Evolutionary conservation across 2,888 invertebrate species (phyloP), one percentile per base, ranked within the genome.

Genomic region (Erebia epiphron): DNA sequence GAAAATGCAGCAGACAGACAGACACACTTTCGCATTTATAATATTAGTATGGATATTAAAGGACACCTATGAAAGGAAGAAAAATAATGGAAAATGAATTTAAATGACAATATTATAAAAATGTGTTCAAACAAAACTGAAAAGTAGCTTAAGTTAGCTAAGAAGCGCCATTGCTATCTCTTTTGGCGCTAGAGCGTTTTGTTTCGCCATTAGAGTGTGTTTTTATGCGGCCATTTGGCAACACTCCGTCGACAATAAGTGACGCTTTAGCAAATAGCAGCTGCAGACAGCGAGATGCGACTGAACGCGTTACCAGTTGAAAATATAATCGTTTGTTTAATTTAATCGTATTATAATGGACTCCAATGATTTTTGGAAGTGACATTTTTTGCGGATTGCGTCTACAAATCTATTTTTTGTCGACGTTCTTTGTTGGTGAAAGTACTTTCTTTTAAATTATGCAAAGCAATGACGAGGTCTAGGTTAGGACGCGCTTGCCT

Each of bases 141-240:
- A 58, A 58, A 58, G 49, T n/a, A 10, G n/a, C 0, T 61, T 10
- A 61, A 43, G 26, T 26, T 4, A 26, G 18, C 46, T 35, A 35
- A 35, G 60, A 41, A 41, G 16, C 61, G 61, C 43, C 43, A 18
- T 7, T 8, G 14, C n/a, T 14, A 2, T 35, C 57, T n/a, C 14
- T 14, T 8, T n/a, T 35, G 57, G 57, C 35, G 35, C n/a, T 35
- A 35, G n/a, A 43, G 43, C 18, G 18, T 61, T 61, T 61, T 43
- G 61, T 61, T 46, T 18, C 18, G 43, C 61, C 61, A 61, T 61
- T 61, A 61, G 41, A 18, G 61, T 13, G 11, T 43, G 41, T 54
- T 61, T 60, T 46, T 61, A 18, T 61, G 61, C 18, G 18, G 61
- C 43, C 61, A 61, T 61, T 61, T 61, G 61, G 61, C 61, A 13